Evolutionary conservation across 2,113 vertebrate species (phyloP).

Genomic region (Lophotis ruficrista): DNA sequence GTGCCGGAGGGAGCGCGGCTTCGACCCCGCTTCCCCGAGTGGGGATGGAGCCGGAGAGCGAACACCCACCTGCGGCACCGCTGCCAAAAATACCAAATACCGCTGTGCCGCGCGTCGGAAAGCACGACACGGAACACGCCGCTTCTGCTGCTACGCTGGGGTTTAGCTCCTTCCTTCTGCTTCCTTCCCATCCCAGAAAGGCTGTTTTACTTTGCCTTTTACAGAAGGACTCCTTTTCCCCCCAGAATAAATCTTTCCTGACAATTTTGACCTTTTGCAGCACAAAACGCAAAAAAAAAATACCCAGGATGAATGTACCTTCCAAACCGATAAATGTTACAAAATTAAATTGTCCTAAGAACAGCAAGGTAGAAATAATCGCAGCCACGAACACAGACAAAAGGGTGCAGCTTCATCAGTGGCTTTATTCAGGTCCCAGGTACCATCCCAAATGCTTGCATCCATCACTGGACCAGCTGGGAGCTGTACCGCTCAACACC

Average conservation of each 20-base stretch:
- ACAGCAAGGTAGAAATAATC: neutral
- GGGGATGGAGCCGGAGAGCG: neutral
- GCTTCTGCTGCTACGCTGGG: neutral
- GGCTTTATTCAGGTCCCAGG: neutral
- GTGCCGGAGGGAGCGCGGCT: neutral
- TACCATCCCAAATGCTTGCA: neutral
- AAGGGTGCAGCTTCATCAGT: neutral
- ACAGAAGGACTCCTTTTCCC: neutral
- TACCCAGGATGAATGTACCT: neutral
- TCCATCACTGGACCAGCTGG: neutral
- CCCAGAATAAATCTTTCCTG: conserved; percentile 44
- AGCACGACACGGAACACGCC: neutral
- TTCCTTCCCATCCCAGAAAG: neutral
- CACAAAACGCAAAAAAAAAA: conserved; percentile 21
- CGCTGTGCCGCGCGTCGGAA: neutral
- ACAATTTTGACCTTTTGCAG: conserved; percentile 63
- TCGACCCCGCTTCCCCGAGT: neutral
- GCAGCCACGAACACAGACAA: neutral
- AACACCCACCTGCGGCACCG: fast-evolving
- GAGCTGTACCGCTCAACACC: neutral
- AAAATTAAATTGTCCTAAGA: neutral
- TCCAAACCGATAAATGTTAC: conserved; percentile 39
- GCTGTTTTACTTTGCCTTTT: neutral
- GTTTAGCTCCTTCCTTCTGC: neutral
- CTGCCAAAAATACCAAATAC: neutral